These are phyloP conservation scores for Panopea generosa DNA, from an alignment of 2,888 invertebrate genomes.

Conservation along the genomic window DNA sequence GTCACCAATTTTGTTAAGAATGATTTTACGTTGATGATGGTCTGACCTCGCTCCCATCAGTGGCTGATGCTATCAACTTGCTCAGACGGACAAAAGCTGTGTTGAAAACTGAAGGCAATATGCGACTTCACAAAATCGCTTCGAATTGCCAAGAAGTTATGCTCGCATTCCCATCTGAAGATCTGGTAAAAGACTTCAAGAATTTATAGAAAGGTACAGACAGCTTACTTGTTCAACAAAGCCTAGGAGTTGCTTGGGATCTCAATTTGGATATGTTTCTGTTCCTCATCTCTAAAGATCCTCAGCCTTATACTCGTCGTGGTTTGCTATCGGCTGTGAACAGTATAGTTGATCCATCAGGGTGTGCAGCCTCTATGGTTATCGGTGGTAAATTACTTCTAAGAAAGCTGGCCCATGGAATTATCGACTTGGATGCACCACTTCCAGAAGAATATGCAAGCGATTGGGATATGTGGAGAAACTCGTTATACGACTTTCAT, in stretches of 20 bases:
- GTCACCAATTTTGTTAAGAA: conserved; percentile 12
- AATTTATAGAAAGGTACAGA: background rate
- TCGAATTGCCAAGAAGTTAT: conserved; percentile 38
- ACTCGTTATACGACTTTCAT: no score
- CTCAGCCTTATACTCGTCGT: no score
- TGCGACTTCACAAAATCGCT: conserved; percentile 51
- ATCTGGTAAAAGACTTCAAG: conserved; percentile 14
- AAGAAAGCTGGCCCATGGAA: no score
- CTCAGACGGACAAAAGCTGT: conserved; percentile 33
- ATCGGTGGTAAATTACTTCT: no score
- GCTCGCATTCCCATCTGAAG: conserved; percentile 16
- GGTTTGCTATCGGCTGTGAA: no score
- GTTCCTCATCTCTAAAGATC: no score
- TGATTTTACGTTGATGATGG: conserved; percentile 64
- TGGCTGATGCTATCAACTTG: conserved; percentile 18
- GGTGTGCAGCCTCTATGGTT: no score
- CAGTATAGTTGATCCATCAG: no score
- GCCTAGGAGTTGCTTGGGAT: conserved; percentile 16
- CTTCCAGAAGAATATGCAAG: no score
- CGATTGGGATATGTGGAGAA: no score
- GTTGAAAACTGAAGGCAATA: conserved; percentile 20
- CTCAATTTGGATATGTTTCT: no score
- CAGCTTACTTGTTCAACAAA: conserved; percentile 1
- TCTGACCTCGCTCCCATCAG: conserved; percentile 26
- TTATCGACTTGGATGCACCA: no score